These are phyloP conservation scores for Aporophyla lueneburgensis DNA, from an alignment of 2,888 invertebrate species.

Conservation along the genomic window DNA sequence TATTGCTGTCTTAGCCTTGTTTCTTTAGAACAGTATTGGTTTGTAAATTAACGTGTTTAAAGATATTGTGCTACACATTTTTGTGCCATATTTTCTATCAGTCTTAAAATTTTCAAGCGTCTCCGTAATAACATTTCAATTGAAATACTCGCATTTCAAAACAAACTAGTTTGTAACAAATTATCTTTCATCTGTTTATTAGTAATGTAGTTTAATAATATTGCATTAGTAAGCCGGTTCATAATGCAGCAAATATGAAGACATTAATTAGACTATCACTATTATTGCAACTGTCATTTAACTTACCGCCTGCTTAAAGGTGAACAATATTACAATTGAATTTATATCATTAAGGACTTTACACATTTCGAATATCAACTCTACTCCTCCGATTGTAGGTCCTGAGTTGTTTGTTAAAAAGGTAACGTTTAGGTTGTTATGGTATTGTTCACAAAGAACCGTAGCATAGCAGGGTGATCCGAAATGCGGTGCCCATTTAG, in stretches of 20 bases:
- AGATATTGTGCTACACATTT: background rate
- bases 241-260: conserved; percentile 53
- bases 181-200: conserved; percentile 31
- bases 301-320: conserved; percentile 53
- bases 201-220: conserved; percentile 26
- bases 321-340: conserved; percentile 63
- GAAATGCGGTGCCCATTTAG: conserved; percentile 75
- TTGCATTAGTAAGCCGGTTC: conserved; percentile 7
- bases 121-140: conserved; percentile 10
- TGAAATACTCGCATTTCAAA: conserved; percentile 1
- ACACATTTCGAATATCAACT: conserved; percentile 37
- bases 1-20: conserved; percentile 9
- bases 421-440: conserved; percentile 54
- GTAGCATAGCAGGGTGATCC: conserved; percentile 62
- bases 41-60: conserved; percentile 26
- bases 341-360: conserved; percentile 55
- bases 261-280: conserved; percentile 61
- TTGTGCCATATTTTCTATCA: background rate
- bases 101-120: conserved; percentile 3
- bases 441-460: conserved; percentile 41
- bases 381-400: conserved; percentile 36
- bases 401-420: conserved; percentile 36
- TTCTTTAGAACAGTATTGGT: conserved; percentile 4
- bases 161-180: background rate
- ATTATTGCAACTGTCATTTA: conserved; percentile 57